Evolutionary conservation across 2,888 invertebrate genomes (phyloP).

Genomic region (Psococerastis gibbosa): DNA sequence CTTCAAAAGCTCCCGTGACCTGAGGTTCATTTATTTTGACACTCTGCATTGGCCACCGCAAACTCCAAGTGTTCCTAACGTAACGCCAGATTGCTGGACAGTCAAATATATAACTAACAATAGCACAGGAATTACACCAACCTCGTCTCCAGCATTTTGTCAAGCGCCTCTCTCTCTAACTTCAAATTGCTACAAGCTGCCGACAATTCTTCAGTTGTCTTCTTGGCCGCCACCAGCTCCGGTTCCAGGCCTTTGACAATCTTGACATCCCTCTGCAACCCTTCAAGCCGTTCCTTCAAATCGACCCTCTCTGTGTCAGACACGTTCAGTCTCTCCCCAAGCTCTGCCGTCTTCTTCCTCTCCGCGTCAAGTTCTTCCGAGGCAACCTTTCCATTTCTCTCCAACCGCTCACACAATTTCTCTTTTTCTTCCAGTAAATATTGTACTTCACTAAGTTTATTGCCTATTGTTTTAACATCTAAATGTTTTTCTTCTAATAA

Average conservation of each 20-base stretch:
- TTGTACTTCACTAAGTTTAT: constrained; percentile 12
- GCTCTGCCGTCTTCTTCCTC: constrained; percentile 7
- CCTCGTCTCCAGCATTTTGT: constrained; percentile 26
- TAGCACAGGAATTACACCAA: too few species aligned
- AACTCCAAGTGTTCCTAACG: too few species aligned
- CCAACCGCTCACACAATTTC: constrained; percentile 9
- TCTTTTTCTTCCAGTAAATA: constrained; percentile 3
- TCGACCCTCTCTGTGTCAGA: constrained; percentile 1
- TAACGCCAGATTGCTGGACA: too few species aligned
- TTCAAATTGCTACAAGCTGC: constrained; percentile 13
- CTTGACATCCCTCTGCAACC: constrained; percentile 12
- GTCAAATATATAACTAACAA: too few species aligned
- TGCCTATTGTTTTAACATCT: constrained; percentile 23
- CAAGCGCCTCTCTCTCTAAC: constrained; percentile 21
- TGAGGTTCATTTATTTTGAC: too few species aligned
- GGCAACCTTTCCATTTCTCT: constrained; percentile 9
- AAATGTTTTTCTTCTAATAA: constrained; percentile 24
- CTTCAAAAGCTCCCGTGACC: too few species aligned
- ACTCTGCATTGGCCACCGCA: too few species aligned
- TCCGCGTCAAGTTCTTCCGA: constrained; percentile 10
- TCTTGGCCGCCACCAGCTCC: too few species aligned
- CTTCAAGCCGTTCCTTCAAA: not conserved
- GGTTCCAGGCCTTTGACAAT: constrained; percentile 14
- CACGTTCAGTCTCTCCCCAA: not conserved
- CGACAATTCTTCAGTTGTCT: constrained; percentile 23